Evolutionary conservation across 2,113 vertebrate genomes (phyloP).

Genomic region (Laticauda laticaudata): DNA sequence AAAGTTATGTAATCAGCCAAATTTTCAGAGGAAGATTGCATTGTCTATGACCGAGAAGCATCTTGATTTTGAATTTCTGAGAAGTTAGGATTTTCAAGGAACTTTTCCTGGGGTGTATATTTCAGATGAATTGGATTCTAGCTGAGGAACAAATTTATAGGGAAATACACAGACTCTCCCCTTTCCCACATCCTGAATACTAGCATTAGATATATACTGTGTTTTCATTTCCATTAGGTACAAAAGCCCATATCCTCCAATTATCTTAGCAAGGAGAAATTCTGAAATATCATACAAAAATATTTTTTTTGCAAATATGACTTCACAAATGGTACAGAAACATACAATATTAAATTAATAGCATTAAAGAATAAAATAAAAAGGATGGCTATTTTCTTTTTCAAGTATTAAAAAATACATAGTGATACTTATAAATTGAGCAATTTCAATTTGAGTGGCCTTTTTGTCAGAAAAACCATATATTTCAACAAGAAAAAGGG

Average conservation of each 20-base stretch:
- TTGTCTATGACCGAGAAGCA: background rate
- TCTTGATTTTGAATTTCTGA: background rate
- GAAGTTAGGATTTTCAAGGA: background rate
- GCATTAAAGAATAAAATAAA: background rate
- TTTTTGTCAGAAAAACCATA: background rate
- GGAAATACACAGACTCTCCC: background rate
- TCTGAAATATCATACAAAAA: background rate
- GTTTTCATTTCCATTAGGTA: background rate
- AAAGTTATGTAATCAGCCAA: background rate
- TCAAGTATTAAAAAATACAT: background rate
- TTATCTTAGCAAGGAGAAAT: background rate
- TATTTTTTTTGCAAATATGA: background rate
- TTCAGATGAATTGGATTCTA: background rate
- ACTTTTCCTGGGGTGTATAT: background rate
- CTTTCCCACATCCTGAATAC: background rate
- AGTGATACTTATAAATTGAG: too few relatives aligned
- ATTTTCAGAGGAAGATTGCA: background rate
- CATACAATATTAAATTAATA: background rate
- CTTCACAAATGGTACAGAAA: background rate
- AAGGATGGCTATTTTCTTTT: background rate
- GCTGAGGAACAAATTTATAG: background rate
- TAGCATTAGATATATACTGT: background rate
- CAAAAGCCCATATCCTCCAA: background rate
- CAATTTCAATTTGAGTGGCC: background rate
- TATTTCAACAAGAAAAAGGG: background rate